Evolutionary conservation across 2,113 vertebrate species (phyloP).

Genomic region (Ginglymostoma cirratum): DNA sequence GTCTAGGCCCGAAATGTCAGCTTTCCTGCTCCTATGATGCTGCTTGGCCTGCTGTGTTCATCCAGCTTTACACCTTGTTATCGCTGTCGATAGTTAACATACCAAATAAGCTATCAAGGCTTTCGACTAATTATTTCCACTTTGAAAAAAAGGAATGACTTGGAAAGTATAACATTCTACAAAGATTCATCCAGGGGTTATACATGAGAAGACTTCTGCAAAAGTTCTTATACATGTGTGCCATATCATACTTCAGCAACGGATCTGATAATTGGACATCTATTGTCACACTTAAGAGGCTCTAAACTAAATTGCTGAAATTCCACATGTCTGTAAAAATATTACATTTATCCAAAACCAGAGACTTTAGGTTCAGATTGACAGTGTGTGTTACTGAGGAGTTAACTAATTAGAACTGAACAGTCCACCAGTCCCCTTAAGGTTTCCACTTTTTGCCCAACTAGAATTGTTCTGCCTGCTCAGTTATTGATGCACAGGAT

Average conservation of each 20-base stretch:
- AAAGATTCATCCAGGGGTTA: neutral
- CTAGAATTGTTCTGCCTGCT: neutral
- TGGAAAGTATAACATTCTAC: neutral
- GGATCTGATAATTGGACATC: neutral
- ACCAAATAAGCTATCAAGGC: neutral
- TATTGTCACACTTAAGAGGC: neutral
- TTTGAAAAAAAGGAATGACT: neutral
- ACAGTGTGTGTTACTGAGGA: neutral
- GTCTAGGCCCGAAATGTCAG: too few relatives aligned
- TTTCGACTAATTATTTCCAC: neutral
- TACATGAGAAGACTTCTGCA: neutral
- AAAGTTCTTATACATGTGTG: neutral
- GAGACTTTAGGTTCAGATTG: neutral
- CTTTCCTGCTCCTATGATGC: too few relatives aligned
- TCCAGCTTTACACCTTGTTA: too few relatives aligned
- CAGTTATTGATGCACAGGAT: neutral
- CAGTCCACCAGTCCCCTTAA: neutral
- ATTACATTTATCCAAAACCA: neutral
- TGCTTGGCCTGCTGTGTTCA: too few relatives aligned
- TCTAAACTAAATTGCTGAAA: neutral
- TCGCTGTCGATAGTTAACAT: too few relatives aligned
- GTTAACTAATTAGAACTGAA: neutral
- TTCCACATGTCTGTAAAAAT: neutral
- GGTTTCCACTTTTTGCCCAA: neutral
- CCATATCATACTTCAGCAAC: neutral